phyloP scores from a whole-genome alignment of 2,113 vertebrate species.

The Gobius niger region DNA sequence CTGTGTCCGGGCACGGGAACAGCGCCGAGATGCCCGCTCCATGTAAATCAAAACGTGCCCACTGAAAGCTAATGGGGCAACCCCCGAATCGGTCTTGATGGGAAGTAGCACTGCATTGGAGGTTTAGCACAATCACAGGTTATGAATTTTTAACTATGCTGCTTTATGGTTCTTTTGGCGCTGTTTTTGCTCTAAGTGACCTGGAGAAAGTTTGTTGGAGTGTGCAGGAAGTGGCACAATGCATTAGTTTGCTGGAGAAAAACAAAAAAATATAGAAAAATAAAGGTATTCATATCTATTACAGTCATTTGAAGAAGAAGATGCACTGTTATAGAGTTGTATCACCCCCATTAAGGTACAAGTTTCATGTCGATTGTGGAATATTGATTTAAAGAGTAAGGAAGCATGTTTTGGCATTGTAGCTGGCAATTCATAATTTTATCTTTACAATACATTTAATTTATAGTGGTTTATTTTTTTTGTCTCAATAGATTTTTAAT shows the following conservation, averaged over 20 bases:
- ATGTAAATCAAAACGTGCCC: constrained; percentile 70
- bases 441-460: too few relatives aligned
- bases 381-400: too few relatives aligned
- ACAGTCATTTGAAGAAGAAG: background rate
- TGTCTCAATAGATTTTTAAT: too few relatives aligned
- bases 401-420: too few relatives aligned
- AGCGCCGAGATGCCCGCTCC: constrained; percentile 52
- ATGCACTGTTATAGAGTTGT: background rate
- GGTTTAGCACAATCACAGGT: constrained; percentile 53
- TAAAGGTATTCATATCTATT: too few relatives aligned
- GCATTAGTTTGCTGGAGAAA: background rate
- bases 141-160: constrained; percentile 61
- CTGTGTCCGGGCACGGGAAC: constrained; percentile 60
- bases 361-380: too few relatives aligned
- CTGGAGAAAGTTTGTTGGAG: constrained; percentile 43
- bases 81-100: constrained; percentile 52
- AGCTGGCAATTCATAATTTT: too few relatives aligned
- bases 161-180: constrained; percentile 53
- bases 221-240: background rate
- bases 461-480: too few relatives aligned
- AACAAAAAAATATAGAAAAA: background rate
- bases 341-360: too few relatives aligned
- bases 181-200: constrained; percentile 49
- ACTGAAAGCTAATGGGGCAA: constrained; percentile 56
- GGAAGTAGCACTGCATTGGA: constrained; percentile 44